Percentiles rank a stretch among this genome's conserved stretches.
Evolutionary conservation across 2,797 vertebrate species (phyloP).

Genomic region (Stomatorhinus walkeri): DNA sequence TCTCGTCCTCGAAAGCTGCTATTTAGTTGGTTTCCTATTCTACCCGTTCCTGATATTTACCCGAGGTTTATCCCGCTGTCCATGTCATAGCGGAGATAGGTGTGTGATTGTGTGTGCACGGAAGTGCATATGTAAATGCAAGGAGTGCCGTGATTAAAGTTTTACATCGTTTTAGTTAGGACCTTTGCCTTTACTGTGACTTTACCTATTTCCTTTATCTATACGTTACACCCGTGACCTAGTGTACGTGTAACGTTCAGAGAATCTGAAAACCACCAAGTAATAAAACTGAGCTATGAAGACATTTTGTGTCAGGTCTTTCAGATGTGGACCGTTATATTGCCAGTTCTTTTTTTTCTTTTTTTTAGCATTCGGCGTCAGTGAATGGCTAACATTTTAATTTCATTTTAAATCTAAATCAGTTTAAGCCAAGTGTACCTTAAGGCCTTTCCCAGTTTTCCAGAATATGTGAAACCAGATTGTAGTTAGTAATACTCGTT

Average conservation of each 20-base stretch:
- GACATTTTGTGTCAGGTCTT: neutral
- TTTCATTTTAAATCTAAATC: neutral
- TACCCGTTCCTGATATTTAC: too few relatives aligned
- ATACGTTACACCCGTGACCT: neutral
- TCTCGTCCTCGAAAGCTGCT: neutral
- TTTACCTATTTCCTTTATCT: neutral
- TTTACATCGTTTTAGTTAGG: neutral
- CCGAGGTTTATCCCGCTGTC: neutral
- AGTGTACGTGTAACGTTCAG: neutral
- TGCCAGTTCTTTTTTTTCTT: neutral
- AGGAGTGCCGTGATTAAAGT: neutral
- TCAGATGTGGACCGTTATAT: neutral
- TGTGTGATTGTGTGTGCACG: neutral
- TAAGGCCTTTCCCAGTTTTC: neutral
- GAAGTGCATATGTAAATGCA: neutral
- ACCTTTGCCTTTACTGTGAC: neutral
- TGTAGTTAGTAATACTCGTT: neutral
- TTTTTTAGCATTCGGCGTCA: neutral
- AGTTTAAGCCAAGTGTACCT: neutral
- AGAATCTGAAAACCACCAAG: neutral
- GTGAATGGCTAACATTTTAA: neutral
- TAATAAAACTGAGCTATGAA: neutral
- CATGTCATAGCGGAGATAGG: neutral
- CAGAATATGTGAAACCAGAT: neutral
- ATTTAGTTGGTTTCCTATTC: neutral